Conservation (phyloP, 92 coral and sea anemone species). For the Porites rus region DNA sequence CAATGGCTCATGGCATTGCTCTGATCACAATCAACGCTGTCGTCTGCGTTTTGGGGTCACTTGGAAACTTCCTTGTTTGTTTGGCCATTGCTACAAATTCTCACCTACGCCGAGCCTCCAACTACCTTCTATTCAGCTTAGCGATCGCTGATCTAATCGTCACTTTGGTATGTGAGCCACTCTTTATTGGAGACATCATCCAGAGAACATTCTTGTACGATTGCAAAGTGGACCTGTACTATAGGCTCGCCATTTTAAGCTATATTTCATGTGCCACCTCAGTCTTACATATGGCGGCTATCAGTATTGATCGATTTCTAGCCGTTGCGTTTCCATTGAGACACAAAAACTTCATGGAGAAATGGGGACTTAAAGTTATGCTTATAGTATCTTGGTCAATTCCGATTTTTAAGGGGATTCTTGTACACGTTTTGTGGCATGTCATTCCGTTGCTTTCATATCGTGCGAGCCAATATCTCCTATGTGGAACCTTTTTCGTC, state of each 20-base stretch:
- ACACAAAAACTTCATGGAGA: conserved; percentile 29
- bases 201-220: no score
- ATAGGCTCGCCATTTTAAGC: neutral
- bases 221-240: conserved; percentile 16
- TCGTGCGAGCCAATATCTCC: neutral
- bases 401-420: neutral
- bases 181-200: no score
- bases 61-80: conserved; percentile 53
- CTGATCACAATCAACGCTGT: conserved; percentile 27
- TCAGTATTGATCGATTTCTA: conserved; percentile 41
- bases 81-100: neutral
- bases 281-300: conserved; percentile 41
- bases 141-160: conserved; percentile 55
- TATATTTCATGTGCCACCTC: conserved; percentile 41
- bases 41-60: conserved; percentile 31
- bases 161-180: conserved; percentile 42
- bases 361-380: conserved; percentile 23
- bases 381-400: conserved; percentile 21
- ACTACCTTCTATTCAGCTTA: conserved; percentile 49
- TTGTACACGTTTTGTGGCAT: neutral
- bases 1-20: conserved; percentile 2
- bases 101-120: conserved; percentile 31
- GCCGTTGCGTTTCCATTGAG: conserved; percentile 29
- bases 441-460: neutral
- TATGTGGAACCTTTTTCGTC: neutral